These are phyloP conservation scores for Fistularia tabacaria DNA, from an alignment of 2,797 vertebrate genomes.

Conservation along the genomic window DNA sequence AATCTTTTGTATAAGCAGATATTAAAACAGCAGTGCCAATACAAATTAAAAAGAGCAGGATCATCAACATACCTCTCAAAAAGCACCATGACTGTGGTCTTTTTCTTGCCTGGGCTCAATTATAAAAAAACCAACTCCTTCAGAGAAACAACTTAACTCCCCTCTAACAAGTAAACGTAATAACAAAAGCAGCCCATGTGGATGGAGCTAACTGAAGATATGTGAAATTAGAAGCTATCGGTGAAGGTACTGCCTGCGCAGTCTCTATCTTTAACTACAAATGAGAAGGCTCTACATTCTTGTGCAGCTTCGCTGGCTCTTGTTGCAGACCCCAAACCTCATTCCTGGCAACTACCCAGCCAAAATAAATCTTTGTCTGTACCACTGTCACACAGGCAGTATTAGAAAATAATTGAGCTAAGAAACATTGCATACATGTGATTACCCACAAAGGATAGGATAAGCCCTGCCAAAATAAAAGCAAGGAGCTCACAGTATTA, in stretches of 20 bases:
- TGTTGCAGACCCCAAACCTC: slow-evolving; percentile 77
- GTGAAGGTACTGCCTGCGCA: slow-evolving; percentile 73
- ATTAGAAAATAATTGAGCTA: slow-evolving; percentile 55
- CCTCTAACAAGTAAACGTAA: slow-evolving; percentile 21
- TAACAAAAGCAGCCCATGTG: slow-evolving; percentile 53
- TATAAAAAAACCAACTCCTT: slow-evolving; percentile 35
- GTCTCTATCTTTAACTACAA: slow-evolving; percentile 98
- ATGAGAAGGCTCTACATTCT: slow-evolving; percentile 93
- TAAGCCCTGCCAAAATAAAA: slow-evolving; percentile 36
- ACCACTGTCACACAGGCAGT: slow-evolving; percentile 44
- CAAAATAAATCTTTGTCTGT: slow-evolving; percentile 57
- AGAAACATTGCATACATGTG: slow-evolving; percentile 33
- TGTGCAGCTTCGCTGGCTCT: slow-evolving; percentile 83
- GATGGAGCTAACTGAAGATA: slow-evolving; percentile 53
- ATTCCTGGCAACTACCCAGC: slow-evolving; percentile 59
- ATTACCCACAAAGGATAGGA: background rate
- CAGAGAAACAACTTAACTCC: slow-evolving; percentile 26
- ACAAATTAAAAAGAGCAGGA: slow-evolving; percentile 12
- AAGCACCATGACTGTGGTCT: slow-evolving; percentile 73
- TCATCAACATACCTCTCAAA: slow-evolving; percentile 80
- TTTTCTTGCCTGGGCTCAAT: slow-evolving; percentile 16
- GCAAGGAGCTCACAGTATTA: slow-evolving; percentile 27
- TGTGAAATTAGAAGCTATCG: slow-evolving; percentile 82
- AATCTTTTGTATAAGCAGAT: slow-evolving; percentile 41
- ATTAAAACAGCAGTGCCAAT: slow-evolving; percentile 34